phyloP scores from a whole-genome alignment of 2,797 vertebrate species.

The Eulemur rubriventer region DNA sequence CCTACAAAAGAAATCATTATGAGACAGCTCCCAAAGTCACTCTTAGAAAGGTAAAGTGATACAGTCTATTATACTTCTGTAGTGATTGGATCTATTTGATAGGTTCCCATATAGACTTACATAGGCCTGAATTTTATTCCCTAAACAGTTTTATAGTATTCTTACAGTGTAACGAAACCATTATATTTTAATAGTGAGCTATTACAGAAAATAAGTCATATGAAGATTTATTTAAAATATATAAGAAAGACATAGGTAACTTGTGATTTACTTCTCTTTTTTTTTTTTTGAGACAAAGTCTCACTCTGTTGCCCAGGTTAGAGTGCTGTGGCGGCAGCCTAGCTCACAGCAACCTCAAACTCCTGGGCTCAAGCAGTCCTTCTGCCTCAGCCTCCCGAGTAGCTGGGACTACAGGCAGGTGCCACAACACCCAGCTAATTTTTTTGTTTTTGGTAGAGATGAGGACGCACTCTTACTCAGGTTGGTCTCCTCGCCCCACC shows the following conservation, averaged over 20 bases:
- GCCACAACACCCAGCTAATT: too few species aligned
- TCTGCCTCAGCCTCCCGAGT: too few species aligned
- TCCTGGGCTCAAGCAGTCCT: too few species aligned
- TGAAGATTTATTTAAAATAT: constrained; percentile 37
- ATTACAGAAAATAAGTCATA: not conserved
- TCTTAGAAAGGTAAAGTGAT: not conserved
- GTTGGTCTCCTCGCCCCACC: not conserved
- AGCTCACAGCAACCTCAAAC: too few species aligned
- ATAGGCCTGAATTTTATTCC: not conserved
- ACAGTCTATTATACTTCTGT: not conserved
- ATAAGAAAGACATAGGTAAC: not conserved
- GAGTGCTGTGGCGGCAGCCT: too few species aligned
- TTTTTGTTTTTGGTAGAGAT: too few species aligned
- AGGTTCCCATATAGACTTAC: not conserved
- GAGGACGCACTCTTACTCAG: too few species aligned
- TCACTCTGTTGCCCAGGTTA: too few species aligned
- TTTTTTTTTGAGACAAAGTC: too few species aligned
- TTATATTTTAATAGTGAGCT: not conserved
- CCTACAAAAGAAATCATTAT: constrained; percentile 36
- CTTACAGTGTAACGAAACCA: not conserved
- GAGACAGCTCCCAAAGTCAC: not conserved
- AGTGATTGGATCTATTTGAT: not conserved
- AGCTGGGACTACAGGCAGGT: too few species aligned
- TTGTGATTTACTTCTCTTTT: not conserved
- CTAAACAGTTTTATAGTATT: not conserved